A percentile compares a stretch with the other conserved stretches of the same genome.
These are phyloP conservation scores for Amorpha juglandis DNA, from an alignment of 2,888 invertebrate genomes.

Conservation along the genomic window DNA sequence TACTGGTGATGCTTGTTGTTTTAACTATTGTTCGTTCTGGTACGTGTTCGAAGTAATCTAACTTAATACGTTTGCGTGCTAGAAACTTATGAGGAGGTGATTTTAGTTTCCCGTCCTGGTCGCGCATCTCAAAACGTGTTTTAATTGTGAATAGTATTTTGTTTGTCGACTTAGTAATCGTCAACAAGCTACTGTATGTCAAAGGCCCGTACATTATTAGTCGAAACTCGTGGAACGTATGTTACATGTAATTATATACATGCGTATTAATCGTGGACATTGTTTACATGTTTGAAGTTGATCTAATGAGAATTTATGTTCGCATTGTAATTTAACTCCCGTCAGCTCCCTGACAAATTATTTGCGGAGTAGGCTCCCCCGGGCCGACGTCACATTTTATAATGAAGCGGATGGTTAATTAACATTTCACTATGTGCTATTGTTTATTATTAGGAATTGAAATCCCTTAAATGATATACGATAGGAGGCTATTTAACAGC, in stretches of 20 bases:
- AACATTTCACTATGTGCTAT: not conserved
- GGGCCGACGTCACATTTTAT: conserved; percentile 6
- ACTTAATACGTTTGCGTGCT: conserved; percentile 6
- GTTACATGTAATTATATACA: conserved; percentile 9
- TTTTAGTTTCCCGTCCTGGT: too few relatives aligned
- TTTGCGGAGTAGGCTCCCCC: conserved; percentile 27
- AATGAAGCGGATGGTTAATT: conserved; percentile 9
- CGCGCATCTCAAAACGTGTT: too few relatives aligned
- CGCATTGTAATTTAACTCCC: conserved; percentile 38
- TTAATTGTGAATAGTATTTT: too few relatives aligned
- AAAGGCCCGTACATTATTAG: not conserved
- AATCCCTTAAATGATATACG: too few relatives aligned
- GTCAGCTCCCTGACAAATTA: conserved; percentile 45
- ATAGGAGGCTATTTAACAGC: too few relatives aligned
- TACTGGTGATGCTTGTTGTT: conserved; percentile 2
- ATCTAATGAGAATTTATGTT: conserved; percentile 55
- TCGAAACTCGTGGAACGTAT: not conserved
- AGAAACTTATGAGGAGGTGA: not conserved
- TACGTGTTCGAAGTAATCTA: conserved; percentile 3
- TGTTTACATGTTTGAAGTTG: conserved; percentile 40
- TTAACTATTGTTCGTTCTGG: not conserved
- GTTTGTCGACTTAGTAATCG: too few relatives aligned
- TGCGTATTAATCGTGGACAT: conserved; percentile 27
- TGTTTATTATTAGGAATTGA: not conserved
- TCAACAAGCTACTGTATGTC: not conserved